Base-by-base conservation (phyloP, 2,797 vertebrate genomes). In the Gymnothorax javanicus region DNA sequence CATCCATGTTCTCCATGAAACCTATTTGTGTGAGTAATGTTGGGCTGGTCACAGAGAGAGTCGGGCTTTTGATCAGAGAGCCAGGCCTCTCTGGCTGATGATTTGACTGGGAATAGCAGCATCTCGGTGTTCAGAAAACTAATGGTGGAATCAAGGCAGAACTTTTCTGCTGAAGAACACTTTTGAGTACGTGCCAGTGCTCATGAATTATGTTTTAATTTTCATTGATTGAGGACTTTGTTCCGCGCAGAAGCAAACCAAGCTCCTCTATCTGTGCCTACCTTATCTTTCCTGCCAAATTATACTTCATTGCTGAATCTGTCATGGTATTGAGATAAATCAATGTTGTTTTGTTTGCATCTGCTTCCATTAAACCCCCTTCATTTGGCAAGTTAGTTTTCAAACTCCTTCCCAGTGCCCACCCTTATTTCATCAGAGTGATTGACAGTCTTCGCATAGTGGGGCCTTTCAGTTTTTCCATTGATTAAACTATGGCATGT, bases 281-380 rank as follows among this genome's bases (percentile, higher is more conserved):
- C 71, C 27, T 75, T 25, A 69, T 7, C 64, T 69, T 69, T 9
- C 43, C 71, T 75, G 71, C 71, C 71, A 75, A 75, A 75, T 33
- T 25, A 69, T 25, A 69, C 23, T 69, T 15, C 20, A 75, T 75
- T 75, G 71, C 71, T 75, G 71, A 33, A 75, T 75, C 71, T 75
- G 43, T 33, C 71, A 43, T 12, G 17, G 71, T 75, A 15, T 15
- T 75, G 25, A 75, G 71, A 43, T 75, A 13, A 75, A 75, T 75
- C 71, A 75, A 33, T 43, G 33, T 12, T 75, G 71, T 75, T 71
- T 71, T 75, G 25, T 75, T 12, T 75, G 71, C 33, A 75, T 75
- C 27, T 33, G 13, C 71, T 75, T 75, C 43, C 71, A 75, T 33
- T 75, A 75, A 75, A 75, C 25, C 71, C 43, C 33, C 33, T 33